These are phyloP conservation scores for Resseliella maxima DNA, from an alignment of 2,888 invertebrate genomes.

Conservation along the genomic window DNA sequence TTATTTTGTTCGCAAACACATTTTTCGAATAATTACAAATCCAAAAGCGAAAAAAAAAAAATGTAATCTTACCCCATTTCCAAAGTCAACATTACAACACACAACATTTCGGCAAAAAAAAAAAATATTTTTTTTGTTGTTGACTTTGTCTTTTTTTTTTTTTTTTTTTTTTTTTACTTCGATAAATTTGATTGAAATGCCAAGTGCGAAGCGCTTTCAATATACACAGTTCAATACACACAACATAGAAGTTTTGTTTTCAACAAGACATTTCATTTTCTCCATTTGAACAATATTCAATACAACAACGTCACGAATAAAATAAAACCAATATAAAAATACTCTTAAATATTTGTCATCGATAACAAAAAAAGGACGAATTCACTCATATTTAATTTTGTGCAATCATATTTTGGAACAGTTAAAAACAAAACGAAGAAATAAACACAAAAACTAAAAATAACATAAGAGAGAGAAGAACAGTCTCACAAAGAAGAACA, in stretches of 20 bases:
- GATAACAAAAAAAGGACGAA: slow-evolving; percentile 17
- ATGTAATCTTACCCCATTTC: slow-evolving; percentile 39
- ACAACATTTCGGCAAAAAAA: not conserved
- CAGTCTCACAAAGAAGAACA: slow-evolving; percentile 55
- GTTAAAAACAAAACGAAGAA: slow-evolving; percentile 53
- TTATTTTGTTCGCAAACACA: no score
- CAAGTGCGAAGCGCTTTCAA: slow-evolving; percentile 42
- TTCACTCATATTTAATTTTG: not conserved
- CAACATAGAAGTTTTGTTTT: slow-evolving; percentile 23
- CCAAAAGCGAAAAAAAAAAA: not conserved
- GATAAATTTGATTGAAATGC: slow-evolving; percentile 39
- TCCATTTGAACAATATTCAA: not conserved
- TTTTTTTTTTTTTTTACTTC: not conserved
- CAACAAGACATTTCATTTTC: not conserved
- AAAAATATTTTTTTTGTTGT: not conserved
- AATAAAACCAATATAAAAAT: no score
- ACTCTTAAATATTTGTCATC: not conserved
- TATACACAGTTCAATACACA: slow-evolving; percentile 1
- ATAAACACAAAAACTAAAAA: slow-evolving; percentile 55
- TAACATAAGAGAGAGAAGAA: slow-evolving; percentile 45
- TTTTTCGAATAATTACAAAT: not conserved
- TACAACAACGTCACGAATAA: not conserved
- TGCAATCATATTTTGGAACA: not conserved
- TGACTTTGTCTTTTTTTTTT: not conserved
- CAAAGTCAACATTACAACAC: slow-evolving; percentile 21